These are phyloP conservation scores for Asbolus verrucosus DNA, from an alignment of 1,140 invertebrate genomes.

Conservation along the genomic window DNA sequence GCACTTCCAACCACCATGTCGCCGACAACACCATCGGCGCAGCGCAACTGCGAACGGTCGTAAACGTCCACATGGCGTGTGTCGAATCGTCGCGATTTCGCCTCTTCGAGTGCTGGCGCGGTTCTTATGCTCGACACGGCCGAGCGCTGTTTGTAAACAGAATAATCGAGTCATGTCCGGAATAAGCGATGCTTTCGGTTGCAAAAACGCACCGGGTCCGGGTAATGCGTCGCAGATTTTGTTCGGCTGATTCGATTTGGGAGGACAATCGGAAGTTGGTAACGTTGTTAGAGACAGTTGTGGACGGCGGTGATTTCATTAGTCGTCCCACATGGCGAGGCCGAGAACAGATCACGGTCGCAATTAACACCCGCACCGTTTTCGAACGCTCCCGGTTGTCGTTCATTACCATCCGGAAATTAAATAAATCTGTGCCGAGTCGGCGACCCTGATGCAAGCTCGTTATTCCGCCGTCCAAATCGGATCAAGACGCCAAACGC, in stretches of 20 bases:
- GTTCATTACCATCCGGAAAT: conserved; percentile 57
- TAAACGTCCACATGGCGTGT: conserved; percentile 49
- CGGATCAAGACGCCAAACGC: conserved; percentile 56
- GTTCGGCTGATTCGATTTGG: conserved; percentile 20
- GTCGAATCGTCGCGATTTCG: conserved; percentile 42
- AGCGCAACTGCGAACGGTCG: conserved; percentile 24
- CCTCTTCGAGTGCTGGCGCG: conserved; percentile 44
- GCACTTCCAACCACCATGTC: conserved; percentile 20
- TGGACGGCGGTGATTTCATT: conserved; percentile 47
- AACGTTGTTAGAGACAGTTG: conserved; percentile 39
- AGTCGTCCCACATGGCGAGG: conserved; percentile 42
- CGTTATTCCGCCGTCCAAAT: conserved; percentile 52
- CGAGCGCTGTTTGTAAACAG: conserved; percentile 61
- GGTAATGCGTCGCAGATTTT: conserved; percentile 32
- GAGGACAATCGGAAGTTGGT: conserved; percentile 46
- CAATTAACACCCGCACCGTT: conserved; percentile 52
- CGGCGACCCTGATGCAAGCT: conserved; percentile 50
- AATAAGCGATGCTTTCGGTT: conserved; percentile 54
- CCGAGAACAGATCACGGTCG: conserved; percentile 38
- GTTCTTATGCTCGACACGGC: conserved; percentile 59
- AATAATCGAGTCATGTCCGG: conserved; percentile 60
- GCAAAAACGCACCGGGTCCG: conserved; percentile 36
- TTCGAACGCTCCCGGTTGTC: conserved; percentile 50
- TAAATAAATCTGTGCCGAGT: conserved; percentile 58
- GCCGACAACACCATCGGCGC: conserved; percentile 14